Percentiles rank a stretch among this genome's conserved stretches.
Conservation (phyloP, 2,113 vertebrate genomes). For the Notothenia rossii region DNA sequence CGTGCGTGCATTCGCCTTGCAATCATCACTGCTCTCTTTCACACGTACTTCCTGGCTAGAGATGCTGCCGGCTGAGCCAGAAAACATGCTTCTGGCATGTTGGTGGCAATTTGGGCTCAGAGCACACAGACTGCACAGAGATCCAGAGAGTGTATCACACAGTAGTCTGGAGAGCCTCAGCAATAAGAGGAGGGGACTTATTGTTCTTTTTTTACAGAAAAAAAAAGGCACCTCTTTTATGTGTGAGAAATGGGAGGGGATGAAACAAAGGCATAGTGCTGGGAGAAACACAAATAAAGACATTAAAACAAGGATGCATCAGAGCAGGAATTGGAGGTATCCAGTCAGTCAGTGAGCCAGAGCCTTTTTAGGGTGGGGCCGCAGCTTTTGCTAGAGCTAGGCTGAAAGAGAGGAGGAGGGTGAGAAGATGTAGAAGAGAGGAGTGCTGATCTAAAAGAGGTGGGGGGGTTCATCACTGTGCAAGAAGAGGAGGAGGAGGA, state of each 20-base stretch:
- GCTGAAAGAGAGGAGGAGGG: conserved; percentile 55
- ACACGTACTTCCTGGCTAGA: conserved; percentile 59
- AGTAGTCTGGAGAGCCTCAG: conserved; percentile 42
- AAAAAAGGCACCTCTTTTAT: conserved; percentile 27
- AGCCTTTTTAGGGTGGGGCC: conserved; percentile 80
- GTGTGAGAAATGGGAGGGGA: conserved; percentile 3
- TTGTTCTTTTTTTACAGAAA: background rate
- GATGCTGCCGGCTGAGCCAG: conserved; percentile 57
- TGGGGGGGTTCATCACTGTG: conserved; percentile 72
- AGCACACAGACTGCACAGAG: conserved; percentile 46
- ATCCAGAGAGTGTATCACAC: conserved; percentile 39
- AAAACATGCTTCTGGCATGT: conserved; percentile 68
- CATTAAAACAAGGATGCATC: conserved; percentile 20
- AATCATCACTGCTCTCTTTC: conserved; percentile 69
- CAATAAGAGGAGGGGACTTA: conserved; percentile 30
- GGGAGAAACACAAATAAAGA: conserved; percentile 13
- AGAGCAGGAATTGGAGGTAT: conserved; percentile 60
- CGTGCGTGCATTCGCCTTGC: background rate
- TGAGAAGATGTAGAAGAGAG: conserved; percentile 68
- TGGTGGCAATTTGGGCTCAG: conserved; percentile 52
- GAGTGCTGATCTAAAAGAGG: conserved; percentile 67
- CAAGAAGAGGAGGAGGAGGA: conserved; percentile 54
- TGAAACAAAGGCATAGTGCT: background rate
- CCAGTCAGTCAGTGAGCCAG: conserved; percentile 72
- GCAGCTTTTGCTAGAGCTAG: conserved; percentile 62